Percentiles rank a stretch among this genome's conserved stretches.
These are phyloP conservation scores for Euwallacea fornicatus DNA, from an alignment of 1,140 invertebrate genomes.

Conservation along the genomic window DNA sequence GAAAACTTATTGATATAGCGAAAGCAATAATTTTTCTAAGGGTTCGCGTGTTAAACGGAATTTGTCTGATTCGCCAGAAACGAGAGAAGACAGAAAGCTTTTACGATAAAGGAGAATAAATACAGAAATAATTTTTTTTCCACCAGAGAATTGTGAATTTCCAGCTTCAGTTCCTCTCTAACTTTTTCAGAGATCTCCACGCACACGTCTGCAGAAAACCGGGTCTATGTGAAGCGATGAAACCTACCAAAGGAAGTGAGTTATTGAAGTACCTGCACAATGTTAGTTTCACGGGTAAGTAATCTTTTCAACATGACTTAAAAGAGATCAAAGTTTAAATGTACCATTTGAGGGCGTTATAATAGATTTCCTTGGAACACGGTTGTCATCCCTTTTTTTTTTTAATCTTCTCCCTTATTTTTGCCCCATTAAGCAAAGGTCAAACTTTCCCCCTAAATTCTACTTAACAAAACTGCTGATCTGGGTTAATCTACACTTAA, in stretches of 20 bases:
- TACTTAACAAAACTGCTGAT: constrained; percentile 11
- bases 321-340: neutral
- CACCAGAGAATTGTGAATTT: no score
- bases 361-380: neutral
- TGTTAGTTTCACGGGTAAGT: constrained; percentile 80
- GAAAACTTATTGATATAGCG: neutral
- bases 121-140: no score
- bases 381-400: no score
- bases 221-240: constrained; percentile 85
- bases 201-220: constrained; percentile 68
- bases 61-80: constrained; percentile 1
- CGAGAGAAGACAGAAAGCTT: no score
- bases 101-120: no score
- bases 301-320: neutral
- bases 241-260: constrained; percentile 81
- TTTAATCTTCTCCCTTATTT: neutral
- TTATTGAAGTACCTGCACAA: constrained; percentile 81
- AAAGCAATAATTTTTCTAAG: constrained; percentile 8
- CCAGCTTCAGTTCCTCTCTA: no score
- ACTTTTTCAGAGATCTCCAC: constrained; percentile 77
- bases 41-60: neutral
- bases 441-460: constrained; percentile 7
- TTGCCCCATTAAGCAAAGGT: constrained; percentile 4
- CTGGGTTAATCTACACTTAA: neutral
- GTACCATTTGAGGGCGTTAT: neutral